These are phyloP conservation scores for Shargacucullia verbasci DNA, from an alignment of 2,888 invertebrate species.

Conservation along the genomic window DNA sequence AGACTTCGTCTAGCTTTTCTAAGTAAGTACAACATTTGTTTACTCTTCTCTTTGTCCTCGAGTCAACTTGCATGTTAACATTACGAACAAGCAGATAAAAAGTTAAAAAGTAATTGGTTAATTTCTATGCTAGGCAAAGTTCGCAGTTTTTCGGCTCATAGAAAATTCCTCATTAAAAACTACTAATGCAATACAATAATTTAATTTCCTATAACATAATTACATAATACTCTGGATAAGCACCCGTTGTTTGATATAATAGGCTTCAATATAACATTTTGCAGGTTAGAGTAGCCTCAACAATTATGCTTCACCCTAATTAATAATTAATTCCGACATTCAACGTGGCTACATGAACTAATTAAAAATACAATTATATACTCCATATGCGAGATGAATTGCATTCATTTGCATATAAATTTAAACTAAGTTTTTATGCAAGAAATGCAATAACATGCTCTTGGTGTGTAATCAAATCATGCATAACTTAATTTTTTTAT, in stretches of 20 bases:
- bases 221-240: not conserved
- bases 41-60: too few species aligned
- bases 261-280: not conserved
- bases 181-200: not conserved
- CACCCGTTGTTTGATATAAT: conserved; percentile 2
- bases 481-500: conserved; percentile 5
- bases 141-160: too few species aligned
- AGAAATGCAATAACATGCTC: conserved; percentile 29
- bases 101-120: too few species aligned
- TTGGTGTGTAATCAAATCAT: conserved; percentile 27
- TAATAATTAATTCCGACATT: conserved; percentile 33
- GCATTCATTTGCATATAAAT: conserved; percentile 52
- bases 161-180: not conserved
- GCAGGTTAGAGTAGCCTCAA: not conserved
- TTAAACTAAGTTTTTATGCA: conserved; percentile 33
- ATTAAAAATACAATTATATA: conserved; percentile 49
- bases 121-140: too few species aligned
- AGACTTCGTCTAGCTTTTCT: too few species aligned
- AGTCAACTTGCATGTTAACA: too few species aligned
- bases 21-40: too few species aligned
- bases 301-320: conserved; percentile 25
- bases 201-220: not conserved
- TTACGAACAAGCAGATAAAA: too few species aligned
- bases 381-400: conserved; percentile 42
- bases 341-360: conserved; percentile 36